Evolutionary conservation across 2,888 invertebrate genomes (phyloP).

Genomic region (Cephus sareptanus): DNA sequence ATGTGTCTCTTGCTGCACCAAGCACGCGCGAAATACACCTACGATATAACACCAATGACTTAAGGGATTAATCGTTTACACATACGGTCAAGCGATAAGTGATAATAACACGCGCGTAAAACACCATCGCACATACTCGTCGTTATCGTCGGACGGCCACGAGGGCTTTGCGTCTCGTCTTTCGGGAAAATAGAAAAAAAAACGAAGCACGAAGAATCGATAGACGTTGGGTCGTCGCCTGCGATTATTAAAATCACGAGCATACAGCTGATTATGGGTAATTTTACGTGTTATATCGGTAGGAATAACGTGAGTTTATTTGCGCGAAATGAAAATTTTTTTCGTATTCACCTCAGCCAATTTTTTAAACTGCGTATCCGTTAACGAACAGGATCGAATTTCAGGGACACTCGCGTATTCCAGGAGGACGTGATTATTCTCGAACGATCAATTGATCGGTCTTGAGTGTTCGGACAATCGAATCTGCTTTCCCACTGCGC

Average conservation of each 20-base stretch:
- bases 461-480: background rate
- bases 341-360: background rate
- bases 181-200: background rate
- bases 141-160: background rate
- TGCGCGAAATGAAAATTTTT: background rate
- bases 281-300: background rate
- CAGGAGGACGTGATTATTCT: background rate
- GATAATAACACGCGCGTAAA: background rate
- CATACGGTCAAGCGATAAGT: background rate
- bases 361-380: background rate
- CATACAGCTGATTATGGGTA: background rate
- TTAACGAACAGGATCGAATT: background rate
- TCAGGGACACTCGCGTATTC: background rate
- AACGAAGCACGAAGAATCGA: background rate
- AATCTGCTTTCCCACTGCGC: background rate
- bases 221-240: background rate
- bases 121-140: background rate
- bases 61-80: background rate
- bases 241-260: background rate
- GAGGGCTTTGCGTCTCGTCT: background rate
- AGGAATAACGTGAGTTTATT: background rate
- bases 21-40: background rate
- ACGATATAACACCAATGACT: background rate
- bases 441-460: background rate
- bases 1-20: background rate